Percentiles rank a stretch among this genome's conserved stretches.
phyloP scores from a whole-genome alignment of 2,113 vertebrate species.

The Pardalotus punctatus region DNA sequence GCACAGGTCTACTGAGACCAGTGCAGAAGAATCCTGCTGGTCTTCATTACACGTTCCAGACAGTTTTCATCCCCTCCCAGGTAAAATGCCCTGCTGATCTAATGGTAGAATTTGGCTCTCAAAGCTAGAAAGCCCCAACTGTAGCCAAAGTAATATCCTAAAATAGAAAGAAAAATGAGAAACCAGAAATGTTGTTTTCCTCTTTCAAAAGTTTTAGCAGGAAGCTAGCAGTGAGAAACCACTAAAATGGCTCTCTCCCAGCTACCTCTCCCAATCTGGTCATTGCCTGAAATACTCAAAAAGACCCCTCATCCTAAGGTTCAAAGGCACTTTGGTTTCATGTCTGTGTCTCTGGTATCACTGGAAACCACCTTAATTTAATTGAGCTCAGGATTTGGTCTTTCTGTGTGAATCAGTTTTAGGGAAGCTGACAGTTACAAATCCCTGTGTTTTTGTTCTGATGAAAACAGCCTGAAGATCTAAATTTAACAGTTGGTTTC shows the following conservation, averaged over 20 bases:
- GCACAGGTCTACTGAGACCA: background rate
- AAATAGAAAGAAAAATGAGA: conserved; percentile 68
- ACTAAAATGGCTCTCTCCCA: conserved; percentile 9
- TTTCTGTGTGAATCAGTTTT: conserved; percentile 27
- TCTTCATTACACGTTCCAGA: background rate
- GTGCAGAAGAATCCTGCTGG: background rate
- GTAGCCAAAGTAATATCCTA: conserved; percentile 52
- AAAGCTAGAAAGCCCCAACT: conserved; percentile 45
- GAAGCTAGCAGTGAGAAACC: background rate
- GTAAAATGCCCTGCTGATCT: conserved; percentile 34
- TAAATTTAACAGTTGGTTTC: conserved; percentile 63
- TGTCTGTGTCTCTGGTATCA: background rate
- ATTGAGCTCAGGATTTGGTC: background rate
- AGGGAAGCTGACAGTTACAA: conserved; percentile 37
- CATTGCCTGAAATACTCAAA: background rate
- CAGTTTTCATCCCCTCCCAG: background rate
- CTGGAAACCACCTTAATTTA: conserved; percentile 6
- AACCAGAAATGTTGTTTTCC: conserved; percentile 61
- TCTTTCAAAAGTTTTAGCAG: conserved; percentile 35
- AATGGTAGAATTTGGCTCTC: conserved; percentile 36
- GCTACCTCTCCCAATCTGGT: background rate
- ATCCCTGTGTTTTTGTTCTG: conserved; percentile 47
- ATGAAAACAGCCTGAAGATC: conserved; percentile 39
- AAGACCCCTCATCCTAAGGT: background rate
- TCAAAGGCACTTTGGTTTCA: background rate